Conservation (phyloP, 2,113 vertebrate species). For the Panurus biarmicus region DNA sequence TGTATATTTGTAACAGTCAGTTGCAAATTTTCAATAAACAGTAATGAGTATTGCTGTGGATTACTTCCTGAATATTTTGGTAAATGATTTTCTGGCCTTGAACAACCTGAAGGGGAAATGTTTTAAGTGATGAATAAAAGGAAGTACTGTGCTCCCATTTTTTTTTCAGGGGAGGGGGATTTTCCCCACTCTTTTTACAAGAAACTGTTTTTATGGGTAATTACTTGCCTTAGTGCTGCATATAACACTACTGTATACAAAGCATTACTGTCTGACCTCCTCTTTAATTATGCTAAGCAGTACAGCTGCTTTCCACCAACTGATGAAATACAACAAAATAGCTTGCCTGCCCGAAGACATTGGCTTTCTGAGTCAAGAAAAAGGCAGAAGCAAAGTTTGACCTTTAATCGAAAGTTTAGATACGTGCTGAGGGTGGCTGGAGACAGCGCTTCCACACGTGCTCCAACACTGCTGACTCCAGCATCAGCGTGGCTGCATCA, state of each 20-base stretch:
- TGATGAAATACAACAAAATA: constrained; percentile 22
- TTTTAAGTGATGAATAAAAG: background rate
- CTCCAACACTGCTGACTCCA: background rate
- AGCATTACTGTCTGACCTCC: constrained; percentile 37
- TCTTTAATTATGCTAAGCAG: constrained; percentile 38
- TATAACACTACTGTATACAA: background rate
- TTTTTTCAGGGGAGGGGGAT: background rate
- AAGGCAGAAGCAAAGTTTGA: background rate
- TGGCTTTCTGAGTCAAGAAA: background rate
- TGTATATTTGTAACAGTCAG: background rate
- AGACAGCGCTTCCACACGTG: background rate
- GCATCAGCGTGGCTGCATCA: fast-evolving
- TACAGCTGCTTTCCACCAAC: constrained; percentile 39
- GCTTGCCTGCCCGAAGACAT: background rate
- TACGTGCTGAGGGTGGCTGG: background rate
- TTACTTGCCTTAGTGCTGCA: background rate
- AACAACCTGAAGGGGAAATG: background rate
- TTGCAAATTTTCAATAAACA: background rate
- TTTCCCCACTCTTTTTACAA: background rate
- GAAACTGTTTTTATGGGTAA: constrained; percentile 9
- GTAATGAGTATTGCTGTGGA: background rate
- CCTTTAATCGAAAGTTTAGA: constrained; percentile 28
- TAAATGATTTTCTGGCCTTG: background rate
- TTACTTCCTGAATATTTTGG: background rate
- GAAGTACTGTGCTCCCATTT: background rate